phyloP scores from a whole-genome alignment of 2,888 invertebrate genomes.

The Blera fallax region DNA sequence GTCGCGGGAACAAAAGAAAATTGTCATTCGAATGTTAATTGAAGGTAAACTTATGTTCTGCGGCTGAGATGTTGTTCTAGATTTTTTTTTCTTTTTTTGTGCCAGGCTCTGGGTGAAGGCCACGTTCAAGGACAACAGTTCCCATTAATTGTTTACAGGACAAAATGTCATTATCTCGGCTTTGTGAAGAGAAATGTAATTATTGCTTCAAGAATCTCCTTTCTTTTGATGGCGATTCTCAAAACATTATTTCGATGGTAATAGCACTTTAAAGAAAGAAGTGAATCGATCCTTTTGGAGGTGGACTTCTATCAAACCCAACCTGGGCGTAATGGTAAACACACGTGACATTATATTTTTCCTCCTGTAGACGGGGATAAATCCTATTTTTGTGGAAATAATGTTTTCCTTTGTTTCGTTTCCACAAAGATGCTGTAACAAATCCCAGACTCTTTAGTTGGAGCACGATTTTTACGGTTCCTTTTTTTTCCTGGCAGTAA shows the following conservation, averaged over 20 bases:
- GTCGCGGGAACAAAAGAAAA: constrained; percentile 4
- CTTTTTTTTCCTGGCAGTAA: neutral
- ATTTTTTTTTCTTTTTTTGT: no score
- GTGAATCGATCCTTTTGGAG: neutral
- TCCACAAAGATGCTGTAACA: neutral
- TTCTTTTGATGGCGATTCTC: neutral
- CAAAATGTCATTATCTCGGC: neutral
- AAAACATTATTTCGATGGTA: neutral
- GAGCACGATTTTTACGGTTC: neutral
- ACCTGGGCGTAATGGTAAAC: neutral
- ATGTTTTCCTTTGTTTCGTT: neutral
- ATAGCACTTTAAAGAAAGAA: neutral
- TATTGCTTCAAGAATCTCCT: neutral
- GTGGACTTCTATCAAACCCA: neutral
- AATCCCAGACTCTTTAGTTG: constrained; percentile 10
- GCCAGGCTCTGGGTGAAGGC: neutral
- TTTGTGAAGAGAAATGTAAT: neutral
- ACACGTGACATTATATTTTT: constrained; percentile 1
- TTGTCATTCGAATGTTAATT: neutral
- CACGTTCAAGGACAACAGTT: neutral
- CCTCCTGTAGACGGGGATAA: neutral
- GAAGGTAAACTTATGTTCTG: neutral
- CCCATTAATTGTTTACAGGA: neutral
- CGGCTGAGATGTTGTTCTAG: neutral
- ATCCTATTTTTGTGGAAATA: neutral